Evolutionary conservation across 2,888 invertebrate genomes (phyloP).

Genomic region (Mythimna loreyi): DNA sequence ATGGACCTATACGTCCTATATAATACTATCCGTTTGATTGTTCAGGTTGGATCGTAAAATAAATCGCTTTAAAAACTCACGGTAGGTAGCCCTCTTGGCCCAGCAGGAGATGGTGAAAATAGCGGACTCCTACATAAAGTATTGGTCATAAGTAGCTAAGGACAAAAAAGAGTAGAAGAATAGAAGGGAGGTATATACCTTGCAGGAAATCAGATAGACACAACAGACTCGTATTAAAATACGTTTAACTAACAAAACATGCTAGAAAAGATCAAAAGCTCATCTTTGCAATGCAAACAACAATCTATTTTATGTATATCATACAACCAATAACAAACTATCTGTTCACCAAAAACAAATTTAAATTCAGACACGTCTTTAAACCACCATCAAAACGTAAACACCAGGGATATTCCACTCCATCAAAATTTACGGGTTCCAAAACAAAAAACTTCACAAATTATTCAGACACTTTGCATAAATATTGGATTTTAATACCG

Average conservation of each 20-base stretch:
- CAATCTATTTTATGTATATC: background rate
- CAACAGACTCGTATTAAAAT: background rate
- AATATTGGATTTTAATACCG: conserved; percentile 63
- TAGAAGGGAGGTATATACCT: no score
- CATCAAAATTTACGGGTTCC: conserved; percentile 40
- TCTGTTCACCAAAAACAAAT: background rate
- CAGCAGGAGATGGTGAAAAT: no score
- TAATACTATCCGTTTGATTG: no score
- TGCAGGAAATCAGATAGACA: no score
- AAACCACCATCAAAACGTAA: conserved; percentile 33
- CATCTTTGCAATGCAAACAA: no score
- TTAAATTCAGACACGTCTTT: conserved; percentile 36
- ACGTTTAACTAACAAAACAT: background rate
- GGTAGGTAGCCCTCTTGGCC: no score
- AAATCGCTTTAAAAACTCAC: no score
- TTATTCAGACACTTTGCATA: conserved; percentile 61
- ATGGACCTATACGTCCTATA: no score
- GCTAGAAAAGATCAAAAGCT: background rate
- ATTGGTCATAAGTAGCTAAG: no score
- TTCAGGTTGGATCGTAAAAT: no score
- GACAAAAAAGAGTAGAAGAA: no score
- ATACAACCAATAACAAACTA: conserved; percentile 11
- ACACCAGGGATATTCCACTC: conserved; percentile 15
- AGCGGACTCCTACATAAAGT: no score
- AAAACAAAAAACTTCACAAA: conserved; percentile 56